Conservation (phyloP, 1,140 invertebrate species). For the Zaprionus gabonicus region DNA sequence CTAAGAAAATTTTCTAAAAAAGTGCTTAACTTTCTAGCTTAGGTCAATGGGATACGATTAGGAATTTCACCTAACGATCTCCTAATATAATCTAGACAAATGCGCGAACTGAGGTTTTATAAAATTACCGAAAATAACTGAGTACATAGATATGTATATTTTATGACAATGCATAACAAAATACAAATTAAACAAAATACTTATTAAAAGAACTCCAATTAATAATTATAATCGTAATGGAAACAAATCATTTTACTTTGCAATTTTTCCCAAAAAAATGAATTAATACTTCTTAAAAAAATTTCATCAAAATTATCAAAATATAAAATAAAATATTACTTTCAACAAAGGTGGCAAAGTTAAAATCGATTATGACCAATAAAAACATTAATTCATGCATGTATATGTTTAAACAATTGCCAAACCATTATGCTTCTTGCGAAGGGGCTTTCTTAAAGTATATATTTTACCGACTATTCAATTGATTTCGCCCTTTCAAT, state of each 20-base stretch:
- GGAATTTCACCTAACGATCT: conserved; percentile 19
- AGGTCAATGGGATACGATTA: conserved; percentile 30
- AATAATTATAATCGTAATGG: conserved; percentile 22
- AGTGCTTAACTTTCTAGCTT: conserved; percentile 37
- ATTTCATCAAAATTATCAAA: conserved; percentile 64
- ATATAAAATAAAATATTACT: conserved; percentile 3
- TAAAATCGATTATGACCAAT: conserved; percentile 14
- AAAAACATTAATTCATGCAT: conserved; percentile 22
- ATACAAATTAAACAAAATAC: conserved; percentile 44
- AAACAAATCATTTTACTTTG: conserved; percentile 28
- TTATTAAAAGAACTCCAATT: conserved; percentile 18
- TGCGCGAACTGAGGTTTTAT: conserved; percentile 49
- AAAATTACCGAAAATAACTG: conserved; percentile 48
- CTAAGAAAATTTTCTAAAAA: conserved; percentile 41
- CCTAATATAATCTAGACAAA: conserved; percentile 24
- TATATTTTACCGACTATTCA: conserved; percentile 25
- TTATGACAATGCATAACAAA: conserved; percentile 29
- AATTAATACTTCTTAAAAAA: conserved; percentile 46
- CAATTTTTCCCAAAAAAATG: conserved; percentile 40
- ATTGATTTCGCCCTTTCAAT: conserved; percentile 33
- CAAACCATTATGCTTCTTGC: conserved; percentile 53
- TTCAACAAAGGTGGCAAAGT: conserved; percentile 17
- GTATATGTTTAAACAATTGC: conserved; percentile 31
- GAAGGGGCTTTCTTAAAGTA: conserved; percentile 23
- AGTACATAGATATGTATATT: conserved; percentile 33